Conservation (phyloP, 1,140 invertebrate species). For the Pogonus chalceus region DNA sequence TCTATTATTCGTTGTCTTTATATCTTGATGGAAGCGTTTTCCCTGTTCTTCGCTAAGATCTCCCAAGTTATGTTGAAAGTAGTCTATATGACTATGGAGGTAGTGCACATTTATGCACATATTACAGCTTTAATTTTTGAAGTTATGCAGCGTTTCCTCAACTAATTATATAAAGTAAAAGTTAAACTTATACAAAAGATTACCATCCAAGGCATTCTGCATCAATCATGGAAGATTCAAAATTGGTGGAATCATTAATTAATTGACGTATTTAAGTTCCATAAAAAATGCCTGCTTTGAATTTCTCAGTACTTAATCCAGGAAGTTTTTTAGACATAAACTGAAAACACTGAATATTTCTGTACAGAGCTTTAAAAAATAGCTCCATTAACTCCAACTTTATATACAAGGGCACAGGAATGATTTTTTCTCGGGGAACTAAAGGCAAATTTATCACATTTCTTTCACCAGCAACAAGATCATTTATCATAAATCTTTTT, state of each 20-base stretch:
- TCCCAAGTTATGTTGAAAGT: constrained; percentile 30
- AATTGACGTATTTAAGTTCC: neutral
- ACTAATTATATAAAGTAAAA: neutral
- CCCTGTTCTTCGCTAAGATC: constrained; percentile 30
- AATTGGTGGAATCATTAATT: neutral
- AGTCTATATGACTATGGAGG: constrained; percentile 20
- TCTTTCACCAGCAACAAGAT: no score
- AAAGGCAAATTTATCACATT: no score
- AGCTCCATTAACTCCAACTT: no score
- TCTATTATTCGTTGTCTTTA: no score
- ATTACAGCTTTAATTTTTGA: neutral
- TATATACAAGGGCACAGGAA: no score
- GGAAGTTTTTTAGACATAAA: constrained; percentile 10
- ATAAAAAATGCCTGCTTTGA: neutral
- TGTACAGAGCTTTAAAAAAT: constrained; percentile 6
- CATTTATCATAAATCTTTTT: no score
- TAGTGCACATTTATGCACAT: constrained; percentile 8
- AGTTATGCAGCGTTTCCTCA: neutral
- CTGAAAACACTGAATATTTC: constrained; percentile 1
- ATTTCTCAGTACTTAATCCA: constrained; percentile 10
- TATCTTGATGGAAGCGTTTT: constrained; percentile 27
- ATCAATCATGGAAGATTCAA: neutral
- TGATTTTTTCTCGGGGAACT: no score
- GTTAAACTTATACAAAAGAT: neutral
- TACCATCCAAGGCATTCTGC: no score